phyloP scores from a whole-genome alignment of 1,140 invertebrate genomes.

The Onthophagus taurus region DNA sequence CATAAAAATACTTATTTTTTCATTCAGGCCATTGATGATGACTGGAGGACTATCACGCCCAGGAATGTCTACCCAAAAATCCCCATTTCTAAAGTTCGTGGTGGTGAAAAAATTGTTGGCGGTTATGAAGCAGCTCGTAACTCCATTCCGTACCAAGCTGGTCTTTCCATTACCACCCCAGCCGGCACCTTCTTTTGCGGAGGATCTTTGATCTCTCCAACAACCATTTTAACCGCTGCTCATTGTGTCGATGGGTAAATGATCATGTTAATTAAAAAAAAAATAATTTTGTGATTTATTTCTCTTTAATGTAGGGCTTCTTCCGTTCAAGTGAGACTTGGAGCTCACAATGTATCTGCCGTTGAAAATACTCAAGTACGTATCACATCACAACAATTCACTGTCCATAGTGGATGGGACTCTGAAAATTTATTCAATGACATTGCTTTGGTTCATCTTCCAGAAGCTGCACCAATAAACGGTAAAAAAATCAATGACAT shows the following conservation, averaged over 20 bases:
- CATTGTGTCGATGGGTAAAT: conserved; percentile 41
- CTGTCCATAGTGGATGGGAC: background rate
- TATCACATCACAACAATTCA: background rate
- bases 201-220: conserved; percentile 52
- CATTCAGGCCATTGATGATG: no score
- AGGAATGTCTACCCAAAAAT: no score
- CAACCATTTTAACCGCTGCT: conserved; percentile 54
- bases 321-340: conserved; percentile 35
- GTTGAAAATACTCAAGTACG: conserved; percentile 27
- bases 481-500: background rate
- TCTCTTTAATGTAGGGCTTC: conserved; percentile 2
- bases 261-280: background rate
- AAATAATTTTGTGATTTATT: background rate
- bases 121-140: conserved; percentile 32
- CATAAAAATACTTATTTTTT: no score
- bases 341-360: conserved; percentile 40
- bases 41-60: no score
- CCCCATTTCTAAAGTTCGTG: no score
- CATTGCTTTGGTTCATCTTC: background rate
- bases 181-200: conserved; percentile 46
- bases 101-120: conserved; percentile 32
- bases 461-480: background rate
- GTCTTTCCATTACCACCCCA: conserved; percentile 1
- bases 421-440: background rate
- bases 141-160: conserved; percentile 37